Conservation (phyloP, 2,888 invertebrate genomes). For the Clepsis dumicolana region DNA sequence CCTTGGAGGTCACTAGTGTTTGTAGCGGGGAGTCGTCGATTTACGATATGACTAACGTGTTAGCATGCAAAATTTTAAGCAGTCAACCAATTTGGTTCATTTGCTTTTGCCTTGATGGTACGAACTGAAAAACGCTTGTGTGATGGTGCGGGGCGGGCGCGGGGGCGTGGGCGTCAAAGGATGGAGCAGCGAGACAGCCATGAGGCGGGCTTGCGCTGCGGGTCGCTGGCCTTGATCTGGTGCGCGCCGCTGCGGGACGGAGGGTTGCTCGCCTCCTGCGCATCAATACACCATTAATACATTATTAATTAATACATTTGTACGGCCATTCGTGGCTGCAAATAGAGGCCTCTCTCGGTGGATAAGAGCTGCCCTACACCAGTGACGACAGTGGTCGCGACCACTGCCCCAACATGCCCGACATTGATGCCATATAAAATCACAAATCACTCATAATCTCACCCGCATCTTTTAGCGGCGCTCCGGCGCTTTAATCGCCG, state of each 20-base stretch:
- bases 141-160: conserved; percentile 47
- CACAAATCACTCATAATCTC: too few relatives aligned
- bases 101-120: conserved; percentile 32
- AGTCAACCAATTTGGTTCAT: conserved; percentile 16
- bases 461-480: too few relatives aligned
- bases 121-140: conserved; percentile 45
- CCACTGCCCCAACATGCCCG: too few relatives aligned
- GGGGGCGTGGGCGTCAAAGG: conserved; percentile 90
- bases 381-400: too few relatives aligned
- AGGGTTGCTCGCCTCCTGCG: conserved; percentile 95
- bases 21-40: conserved; percentile 10
- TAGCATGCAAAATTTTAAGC: conserved; percentile 25
- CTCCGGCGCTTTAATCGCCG: too few relatives aligned
- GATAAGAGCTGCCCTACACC: too few relatives aligned
- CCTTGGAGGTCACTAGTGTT: conserved; percentile 35
- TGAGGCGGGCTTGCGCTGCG: conserved; percentile 92
- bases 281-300: conserved; percentile 7
- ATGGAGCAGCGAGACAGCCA: conserved; percentile 95
- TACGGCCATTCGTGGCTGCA: too few relatives aligned
- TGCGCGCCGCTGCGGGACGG: conserved; percentile 91
- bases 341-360: too few relatives aligned
- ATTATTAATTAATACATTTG: too few relatives aligned
- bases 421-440: too few relatives aligned
- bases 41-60: conserved; percentile 34
- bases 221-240: conserved; percentile 92